A percentile compares a stretch with the other conserved stretches of the same genome.
Evolutionary conservation across 2,888 invertebrate genomes (phyloP).

Genomic region (Polydrusus tereticollis): DNA sequence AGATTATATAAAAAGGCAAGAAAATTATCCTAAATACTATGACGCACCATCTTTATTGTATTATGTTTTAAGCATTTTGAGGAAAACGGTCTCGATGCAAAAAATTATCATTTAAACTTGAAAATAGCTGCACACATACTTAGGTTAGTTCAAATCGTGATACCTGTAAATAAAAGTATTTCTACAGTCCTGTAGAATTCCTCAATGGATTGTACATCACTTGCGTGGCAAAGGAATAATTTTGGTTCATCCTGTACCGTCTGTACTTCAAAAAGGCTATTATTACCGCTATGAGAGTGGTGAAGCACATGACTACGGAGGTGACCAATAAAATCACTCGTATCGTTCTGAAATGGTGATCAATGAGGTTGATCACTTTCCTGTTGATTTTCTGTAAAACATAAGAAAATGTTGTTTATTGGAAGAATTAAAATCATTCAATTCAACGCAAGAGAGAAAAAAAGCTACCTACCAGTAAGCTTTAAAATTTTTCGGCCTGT

Average conservation of each 20-base stretch:
- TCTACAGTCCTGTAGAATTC: conserved; percentile 13
- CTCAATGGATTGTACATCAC: conserved; percentile 62
- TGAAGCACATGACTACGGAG: conserved; percentile 55
- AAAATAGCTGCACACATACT: not conserved
- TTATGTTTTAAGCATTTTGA: no score
- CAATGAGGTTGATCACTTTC: conserved; percentile 34
- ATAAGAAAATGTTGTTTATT: not conserved
- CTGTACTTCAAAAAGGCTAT: conserved; percentile 58
- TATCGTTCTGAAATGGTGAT: conserved; percentile 55
- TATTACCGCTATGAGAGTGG: conserved; percentile 54
- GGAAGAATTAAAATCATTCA: no score
- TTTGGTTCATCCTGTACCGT: conserved; percentile 54
- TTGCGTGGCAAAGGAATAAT: conserved; percentile 60
- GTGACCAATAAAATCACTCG: conserved; percentile 58
- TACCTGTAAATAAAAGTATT: no score
- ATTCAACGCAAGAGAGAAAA: no score
- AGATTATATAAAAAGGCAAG: no score
- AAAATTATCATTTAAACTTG: not conserved
- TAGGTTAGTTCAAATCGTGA: no score
- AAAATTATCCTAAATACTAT: no score
- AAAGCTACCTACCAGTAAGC: no score
- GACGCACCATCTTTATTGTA: no score
- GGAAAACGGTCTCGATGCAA: not conserved
- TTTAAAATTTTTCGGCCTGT: no score
- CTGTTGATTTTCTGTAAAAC: not conserved